Percentiles rank a stretch among this genome's conserved stretches.
These are phyloP conservation scores for Lucifuga dentata DNA, from an alignment of 2,113 vertebrate species.

Conservation along the genomic window DNA sequence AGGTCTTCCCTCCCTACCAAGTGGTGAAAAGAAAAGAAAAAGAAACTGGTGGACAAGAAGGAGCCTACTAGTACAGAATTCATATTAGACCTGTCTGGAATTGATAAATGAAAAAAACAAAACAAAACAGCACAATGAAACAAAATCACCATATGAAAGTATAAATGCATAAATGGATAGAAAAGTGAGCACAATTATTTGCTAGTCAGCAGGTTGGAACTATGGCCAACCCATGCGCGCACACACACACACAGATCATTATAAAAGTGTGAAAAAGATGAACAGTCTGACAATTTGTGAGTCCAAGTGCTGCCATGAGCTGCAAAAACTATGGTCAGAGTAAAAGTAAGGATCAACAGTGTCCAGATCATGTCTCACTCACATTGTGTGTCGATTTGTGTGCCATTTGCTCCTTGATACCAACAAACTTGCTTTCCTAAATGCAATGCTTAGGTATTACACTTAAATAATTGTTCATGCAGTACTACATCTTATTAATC, in stretches of 20 bases:
- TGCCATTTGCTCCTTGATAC: neutral
- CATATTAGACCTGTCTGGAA: conserved; percentile 30
- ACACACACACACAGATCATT: conserved; percentile 41
- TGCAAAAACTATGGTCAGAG: conserved; percentile 19
- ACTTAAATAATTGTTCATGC: conserved; percentile 24
- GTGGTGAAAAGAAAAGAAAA: conserved; percentile 23
- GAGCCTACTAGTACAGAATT: conserved; percentile 31
- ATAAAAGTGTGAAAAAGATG: conserved; percentile 60
- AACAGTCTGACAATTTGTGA: conserved; percentile 51
- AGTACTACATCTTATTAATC: conserved; percentile 80
- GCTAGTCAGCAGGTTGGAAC: conserved; percentile 29
- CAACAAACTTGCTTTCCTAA: conserved; percentile 8
- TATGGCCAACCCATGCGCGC: conserved; percentile 16
- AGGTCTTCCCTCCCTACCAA: conserved; percentile 58
- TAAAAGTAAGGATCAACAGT: conserved; percentile 24
- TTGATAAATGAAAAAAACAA: conserved; percentile 18
- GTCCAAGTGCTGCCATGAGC: conserved; percentile 38
- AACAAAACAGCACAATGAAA: conserved; percentile 57
- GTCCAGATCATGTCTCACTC: conserved; percentile 21
- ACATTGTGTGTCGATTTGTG: conserved; percentile 3
- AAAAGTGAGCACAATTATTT: conserved; percentile 70
- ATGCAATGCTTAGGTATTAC: conserved; percentile 17
- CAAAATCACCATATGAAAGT: conserved; percentile 68
- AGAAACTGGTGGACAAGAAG: conserved; percentile 7
- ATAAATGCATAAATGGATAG: conserved; percentile 66